These are phyloP conservation scores for Mus spicilegus DNA, from an alignment of 2,113 vertebrate species.

Conservation along the genomic window DNA sequence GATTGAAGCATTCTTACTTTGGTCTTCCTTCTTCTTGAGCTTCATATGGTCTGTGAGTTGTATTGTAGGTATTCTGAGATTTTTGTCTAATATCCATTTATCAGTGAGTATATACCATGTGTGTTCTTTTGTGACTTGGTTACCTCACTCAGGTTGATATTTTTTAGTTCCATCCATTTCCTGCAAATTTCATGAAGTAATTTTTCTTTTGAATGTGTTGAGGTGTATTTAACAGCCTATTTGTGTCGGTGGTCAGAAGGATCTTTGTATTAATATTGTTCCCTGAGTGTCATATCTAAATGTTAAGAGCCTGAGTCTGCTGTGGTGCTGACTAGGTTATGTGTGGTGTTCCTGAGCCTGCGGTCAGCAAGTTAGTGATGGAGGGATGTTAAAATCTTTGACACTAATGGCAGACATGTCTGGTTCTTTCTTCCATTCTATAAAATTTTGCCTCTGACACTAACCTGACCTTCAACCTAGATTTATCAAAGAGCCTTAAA, in stretches of 20 bases:
- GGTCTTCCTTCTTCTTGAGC: too few relatives aligned
- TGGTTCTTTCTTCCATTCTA: background rate
- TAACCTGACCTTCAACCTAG: background rate
- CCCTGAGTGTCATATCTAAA: background rate
- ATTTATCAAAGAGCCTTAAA: background rate
- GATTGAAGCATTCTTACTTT: too few relatives aligned
- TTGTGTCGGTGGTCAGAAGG: background rate
- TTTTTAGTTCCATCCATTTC: too few relatives aligned
- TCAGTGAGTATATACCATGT: too few relatives aligned
- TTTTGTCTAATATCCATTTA: too few relatives aligned
- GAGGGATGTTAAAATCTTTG: background rate
- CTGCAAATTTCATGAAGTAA: too few relatives aligned
- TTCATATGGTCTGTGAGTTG: too few relatives aligned
- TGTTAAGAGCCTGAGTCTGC: background rate
- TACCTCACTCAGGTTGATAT: too few relatives aligned
- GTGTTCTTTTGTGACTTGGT: too few relatives aligned
- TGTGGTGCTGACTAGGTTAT: background rate
- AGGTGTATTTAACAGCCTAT: background rate
- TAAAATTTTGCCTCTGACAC: background rate
- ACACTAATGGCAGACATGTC: background rate
- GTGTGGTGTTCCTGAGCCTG: background rate
- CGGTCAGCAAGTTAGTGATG: background rate
- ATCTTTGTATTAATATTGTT: background rate
- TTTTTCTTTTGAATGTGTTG: background rate
- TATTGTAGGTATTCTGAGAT: too few relatives aligned